Evolutionary conservation across 2,888 invertebrate species (phyloP), one percentile per base, ranked within the genome.

Genomic region (Spilosoma lubricipeda): DNA sequence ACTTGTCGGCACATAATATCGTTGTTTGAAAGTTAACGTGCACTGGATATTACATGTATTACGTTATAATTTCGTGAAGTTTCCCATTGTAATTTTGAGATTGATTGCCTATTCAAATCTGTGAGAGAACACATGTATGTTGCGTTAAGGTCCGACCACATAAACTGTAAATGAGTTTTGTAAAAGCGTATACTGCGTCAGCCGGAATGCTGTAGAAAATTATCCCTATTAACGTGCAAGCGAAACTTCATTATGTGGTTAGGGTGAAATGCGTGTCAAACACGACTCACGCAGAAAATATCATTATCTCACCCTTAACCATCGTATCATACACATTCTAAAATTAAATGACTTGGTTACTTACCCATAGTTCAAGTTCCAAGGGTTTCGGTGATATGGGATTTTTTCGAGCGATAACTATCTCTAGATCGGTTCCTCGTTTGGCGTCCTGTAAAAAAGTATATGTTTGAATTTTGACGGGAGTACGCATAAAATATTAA

Each of bases 321-420:
- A 88, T 88, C 81, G 48, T 71, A 85, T 86, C 82, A 75, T 73
- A 79, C 82, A 83, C 69, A 59, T 78, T 80, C 73, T 70, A 79
- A 76, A 81, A 77, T 72, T 39, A 81, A 78, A 85, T 89, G 85
- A 89, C 88, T 86, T 82, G 84, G 86, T 83, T 77, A 87, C 90
- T 90, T 86, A 97, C 98, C 97, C 98, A 98, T 86, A 98, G 94
- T 93, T 98, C 98, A 89, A 98, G 96, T 92, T 97, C 97, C 85
- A 98, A 97, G 75, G 98, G 97, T 90, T 98, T 98, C 77, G 97
- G 97, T 83, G 97, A 97, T 88, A 97, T 95, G 66, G 97, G 97
- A 93, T 98, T 98, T 87, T 98, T 98, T 87, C 97, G 96, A 13
- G 98, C 98, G 80, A 98, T 97, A 76, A 98, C 97, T 89, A 98